Percentiles rank a stretch among this genome's conserved stretches.
Evolutionary conservation across 2,113 vertebrate species (phyloP).

Genomic region (Siphamia tubifer): DNA sequence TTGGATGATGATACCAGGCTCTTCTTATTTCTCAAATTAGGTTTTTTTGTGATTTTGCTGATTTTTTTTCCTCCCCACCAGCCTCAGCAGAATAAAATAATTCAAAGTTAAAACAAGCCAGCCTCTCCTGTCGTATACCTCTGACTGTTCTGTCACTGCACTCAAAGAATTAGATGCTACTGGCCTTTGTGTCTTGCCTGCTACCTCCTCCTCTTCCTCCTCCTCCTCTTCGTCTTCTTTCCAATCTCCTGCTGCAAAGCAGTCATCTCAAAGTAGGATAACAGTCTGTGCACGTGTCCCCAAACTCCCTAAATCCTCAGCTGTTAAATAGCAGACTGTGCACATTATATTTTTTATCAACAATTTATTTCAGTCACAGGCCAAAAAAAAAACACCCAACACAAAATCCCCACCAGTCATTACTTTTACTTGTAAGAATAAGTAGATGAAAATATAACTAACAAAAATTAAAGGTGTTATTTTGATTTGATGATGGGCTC

Average conservation of each 20-base stretch:
- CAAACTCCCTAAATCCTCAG: constrained; percentile 51
- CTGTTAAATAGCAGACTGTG: constrained; percentile 9
- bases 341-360: background rate
- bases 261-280: constrained; percentile 49
- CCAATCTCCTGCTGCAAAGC: constrained; percentile 48
- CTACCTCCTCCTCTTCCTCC: constrained; percentile 20
- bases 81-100: too few species aligned
- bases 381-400: too few species aligned
- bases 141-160: constrained; percentile 6
- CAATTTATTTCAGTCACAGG: background rate
- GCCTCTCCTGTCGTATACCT: background rate
- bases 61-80: background rate
- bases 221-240: constrained; percentile 15
- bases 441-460: background rate
- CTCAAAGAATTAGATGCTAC: background rate
- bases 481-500: background rate
- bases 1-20: background rate
- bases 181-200: constrained; percentile 10
- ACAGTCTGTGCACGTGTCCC: constrained; percentile 57
- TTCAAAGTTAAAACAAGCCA: background rate
- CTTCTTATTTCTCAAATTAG: background rate
- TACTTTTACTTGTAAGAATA: background rate
- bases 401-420: too few species aligned
- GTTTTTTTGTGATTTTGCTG: background rate
- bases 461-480: background rate